Evolutionary conservation across 2,113 vertebrate species (phyloP), one percentile per base, ranked within the genome.

Genomic region (Puma concolor): DNA sequence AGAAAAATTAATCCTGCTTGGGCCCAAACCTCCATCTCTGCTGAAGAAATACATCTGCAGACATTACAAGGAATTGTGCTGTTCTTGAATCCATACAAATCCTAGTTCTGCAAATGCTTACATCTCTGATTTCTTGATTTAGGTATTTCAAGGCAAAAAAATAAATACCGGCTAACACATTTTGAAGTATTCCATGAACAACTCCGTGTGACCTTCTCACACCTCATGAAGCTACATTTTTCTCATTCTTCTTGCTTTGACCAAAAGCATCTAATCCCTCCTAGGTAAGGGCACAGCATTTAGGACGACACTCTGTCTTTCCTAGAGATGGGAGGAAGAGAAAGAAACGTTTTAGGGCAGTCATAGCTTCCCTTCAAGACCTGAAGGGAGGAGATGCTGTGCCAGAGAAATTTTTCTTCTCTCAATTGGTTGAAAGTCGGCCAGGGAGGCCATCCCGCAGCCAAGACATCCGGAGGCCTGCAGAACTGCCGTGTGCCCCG

Each of bases 391-490:
- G 60, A 31, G 57, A 63, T 71, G 33, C 66, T 79, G 67, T 52
- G 17, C 38, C 4, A 19, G 64, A 77, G 83, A 86, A 41, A 84
- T 33, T 82, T 82, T 69, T 64, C 79, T 80, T 80, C 69, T 66
- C 91, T 48, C 17, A 4, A 25, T 67, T 89, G 89, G 48, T 10
- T 97, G 79, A 67, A 80, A 95, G 74, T 83, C 67, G 94, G 80
- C 77, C 82, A 69, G 77, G 36, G 82, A 7, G n/a, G 54, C 86
- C 88, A 63, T 33, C 33, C 91, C 64, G 25, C 50, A 74, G 69
- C 77, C 69, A 60, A 31, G 83, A 88, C 71, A 38, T 14, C 31
- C 69, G 76, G 33, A 15, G 79, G 63, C 67, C 94, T 60, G 48
- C 60, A 66, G 67, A 4, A 5, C 31, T 4, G n/a, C 82, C 48